Conservation (phyloP, 1,140 invertebrate species). For the Choristoneura fumiferana region DNA sequence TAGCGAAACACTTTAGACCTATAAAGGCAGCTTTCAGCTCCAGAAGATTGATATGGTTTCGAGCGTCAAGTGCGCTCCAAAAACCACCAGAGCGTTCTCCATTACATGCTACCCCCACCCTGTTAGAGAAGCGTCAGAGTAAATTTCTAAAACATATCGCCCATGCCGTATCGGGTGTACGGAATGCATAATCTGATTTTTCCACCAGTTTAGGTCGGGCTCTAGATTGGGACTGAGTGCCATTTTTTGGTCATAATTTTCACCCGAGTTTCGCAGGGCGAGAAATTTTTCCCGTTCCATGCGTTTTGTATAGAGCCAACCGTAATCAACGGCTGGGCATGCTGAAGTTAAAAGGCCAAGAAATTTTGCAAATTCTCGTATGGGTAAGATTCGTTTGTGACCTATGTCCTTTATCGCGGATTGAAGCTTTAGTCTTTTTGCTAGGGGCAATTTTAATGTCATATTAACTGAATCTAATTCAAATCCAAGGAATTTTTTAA, state of each 20-base stretch:
- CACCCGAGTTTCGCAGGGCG: not conserved
- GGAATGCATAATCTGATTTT: not conserved
- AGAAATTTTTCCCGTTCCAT: slow-evolving; percentile 5
- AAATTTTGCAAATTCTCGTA: not conserved
- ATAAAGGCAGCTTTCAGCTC: not conserved
- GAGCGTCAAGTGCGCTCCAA: not conserved
- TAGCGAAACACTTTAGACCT: not conserved
- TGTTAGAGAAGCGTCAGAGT: not conserved
- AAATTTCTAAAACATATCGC: not conserved
- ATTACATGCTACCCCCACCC: not conserved
- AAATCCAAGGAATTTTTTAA: not conserved
- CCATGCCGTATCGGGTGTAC: not conserved
- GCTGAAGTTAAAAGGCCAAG: not conserved
- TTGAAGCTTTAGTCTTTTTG: too few relatives aligned
- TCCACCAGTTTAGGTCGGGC: not conserved
- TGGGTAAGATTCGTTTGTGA: not conserved
- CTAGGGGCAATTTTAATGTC: not conserved
- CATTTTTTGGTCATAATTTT: slow-evolving; percentile 6
- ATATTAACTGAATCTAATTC: not conserved
- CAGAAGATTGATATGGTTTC: slow-evolving; percentile 6
- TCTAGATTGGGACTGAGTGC: not conserved
- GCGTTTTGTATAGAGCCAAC: slow-evolving; percentile 4
- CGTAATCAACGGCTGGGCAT: not conserved
- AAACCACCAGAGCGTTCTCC: not conserved
- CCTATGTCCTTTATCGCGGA: not conserved